phyloP scores from a whole-genome alignment of 2,888 invertebrate genomes.

The Acleris sparsana region DNA sequence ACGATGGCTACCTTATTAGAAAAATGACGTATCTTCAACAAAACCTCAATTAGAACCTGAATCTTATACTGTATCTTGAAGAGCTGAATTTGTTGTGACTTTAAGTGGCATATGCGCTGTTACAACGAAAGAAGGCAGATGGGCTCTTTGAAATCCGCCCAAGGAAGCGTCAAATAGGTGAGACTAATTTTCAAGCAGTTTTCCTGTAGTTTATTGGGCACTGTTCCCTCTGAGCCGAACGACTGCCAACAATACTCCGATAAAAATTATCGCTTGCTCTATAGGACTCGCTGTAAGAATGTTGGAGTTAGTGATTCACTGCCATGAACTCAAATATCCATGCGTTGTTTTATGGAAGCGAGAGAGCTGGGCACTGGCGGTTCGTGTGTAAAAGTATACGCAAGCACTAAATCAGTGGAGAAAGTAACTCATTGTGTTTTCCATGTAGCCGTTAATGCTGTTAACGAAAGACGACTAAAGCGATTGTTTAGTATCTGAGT shows the following conservation, averaged over 20 bases:
- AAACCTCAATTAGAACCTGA: too few relatives aligned
- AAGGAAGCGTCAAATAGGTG: constrained; percentile 65
- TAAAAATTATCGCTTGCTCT: constrained; percentile 70
- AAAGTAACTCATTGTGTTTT: constrained; percentile 4
- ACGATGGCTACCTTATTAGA: constrained; percentile 24
- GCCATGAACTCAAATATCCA: too few relatives aligned
- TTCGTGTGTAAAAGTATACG: constrained; percentile 19
- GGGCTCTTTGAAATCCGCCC: constrained; percentile 48
- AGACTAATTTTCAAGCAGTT: constrained; percentile 65
- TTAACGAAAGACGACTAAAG: neutral
- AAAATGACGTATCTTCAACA: too few relatives aligned
- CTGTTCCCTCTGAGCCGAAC: constrained; percentile 50
- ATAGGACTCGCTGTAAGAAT: constrained; percentile 45
- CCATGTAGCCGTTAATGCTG: neutral
- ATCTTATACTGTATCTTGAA: too few relatives aligned
- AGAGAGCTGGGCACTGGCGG: too few relatives aligned
- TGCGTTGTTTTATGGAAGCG: too few relatives aligned
- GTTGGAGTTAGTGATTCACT: constrained; percentile 1
- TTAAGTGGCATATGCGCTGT: too few relatives aligned
- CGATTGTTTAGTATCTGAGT: too few relatives aligned
- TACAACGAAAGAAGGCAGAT: neutral
- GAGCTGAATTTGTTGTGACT: too few relatives aligned
- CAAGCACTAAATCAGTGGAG: constrained; percentile 23
- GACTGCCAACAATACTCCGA: constrained; percentile 71
- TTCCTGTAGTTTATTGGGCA: constrained; percentile 58